Percentiles rank a stretch among this genome's conserved stretches.
These are phyloP conservation scores for Zosterops japonicus DNA, from an alignment of 2,113 vertebrate species.

Conservation along the genomic window DNA sequence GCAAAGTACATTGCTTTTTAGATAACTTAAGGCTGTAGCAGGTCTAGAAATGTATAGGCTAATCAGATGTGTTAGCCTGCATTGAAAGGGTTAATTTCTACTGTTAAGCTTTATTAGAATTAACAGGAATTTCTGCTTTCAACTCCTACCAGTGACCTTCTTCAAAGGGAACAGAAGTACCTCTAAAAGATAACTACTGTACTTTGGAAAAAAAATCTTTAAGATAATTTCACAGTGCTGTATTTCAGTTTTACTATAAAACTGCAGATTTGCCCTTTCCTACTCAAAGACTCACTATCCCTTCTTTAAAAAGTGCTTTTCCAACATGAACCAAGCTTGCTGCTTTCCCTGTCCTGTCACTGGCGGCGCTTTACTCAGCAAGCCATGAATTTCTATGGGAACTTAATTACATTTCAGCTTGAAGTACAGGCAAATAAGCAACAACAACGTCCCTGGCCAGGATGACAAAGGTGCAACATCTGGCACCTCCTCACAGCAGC, in stretches of 20 bases:
- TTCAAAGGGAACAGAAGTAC: background rate
- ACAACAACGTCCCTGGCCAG: background rate
- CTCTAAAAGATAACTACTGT: background rate
- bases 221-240: background rate
- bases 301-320: background rate
- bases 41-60: background rate
- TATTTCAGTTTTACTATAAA: background rate
- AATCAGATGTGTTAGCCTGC: background rate
- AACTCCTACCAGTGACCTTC: background rate
- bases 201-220: background rate
- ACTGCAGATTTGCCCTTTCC: background rate
- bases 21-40: background rate
- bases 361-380: background rate
- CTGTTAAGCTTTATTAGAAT: background rate
- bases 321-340: background rate
- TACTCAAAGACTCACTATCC: background rate
- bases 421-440: background rate
- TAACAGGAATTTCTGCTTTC: background rate
- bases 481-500: background rate
- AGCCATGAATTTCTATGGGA: background rate
- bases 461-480: background rate
- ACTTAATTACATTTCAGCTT: background rate
- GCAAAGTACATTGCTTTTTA: constrained; percentile 51
- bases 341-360: background rate
- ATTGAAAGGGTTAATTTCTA: background rate